Conservation (phyloP, 2,888 invertebrate species). For the Harpalus rubripes region DNA sequence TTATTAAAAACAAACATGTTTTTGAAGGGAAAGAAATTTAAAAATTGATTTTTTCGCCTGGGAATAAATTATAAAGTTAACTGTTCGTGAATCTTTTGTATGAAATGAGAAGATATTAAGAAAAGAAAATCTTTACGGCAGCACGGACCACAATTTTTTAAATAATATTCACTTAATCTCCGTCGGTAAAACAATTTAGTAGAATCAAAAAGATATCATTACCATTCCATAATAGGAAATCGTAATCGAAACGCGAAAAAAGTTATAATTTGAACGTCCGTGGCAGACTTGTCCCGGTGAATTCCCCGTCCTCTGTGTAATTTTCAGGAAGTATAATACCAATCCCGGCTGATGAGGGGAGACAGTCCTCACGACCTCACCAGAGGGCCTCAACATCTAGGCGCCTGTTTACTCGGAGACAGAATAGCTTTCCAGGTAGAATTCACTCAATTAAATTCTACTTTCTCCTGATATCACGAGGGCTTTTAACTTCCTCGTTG, state of each 20-base stretch:
- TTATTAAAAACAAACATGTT: constrained; percentile 7
- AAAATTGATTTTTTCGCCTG: background rate
- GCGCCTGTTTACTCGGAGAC: background rate
- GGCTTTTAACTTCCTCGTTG: background rate
- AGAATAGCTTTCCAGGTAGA: background rate
- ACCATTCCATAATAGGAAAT: constrained; percentile 63
- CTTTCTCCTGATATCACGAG: background rate
- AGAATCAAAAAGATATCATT: constrained; percentile 61
- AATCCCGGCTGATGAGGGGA: constrained; percentile 25
- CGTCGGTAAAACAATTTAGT: constrained; percentile 55
- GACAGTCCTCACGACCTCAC: background rate
- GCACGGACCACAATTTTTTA: constrained; percentile 12
- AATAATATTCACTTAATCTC: constrained; percentile 45
- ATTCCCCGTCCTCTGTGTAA: constrained; percentile 37
- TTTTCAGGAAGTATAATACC: constrained; percentile 56
- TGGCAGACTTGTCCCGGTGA: constrained; percentile 18
- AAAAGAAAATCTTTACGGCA: background rate
- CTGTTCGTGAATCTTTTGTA: constrained; percentile 2
- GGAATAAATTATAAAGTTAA: background rate
- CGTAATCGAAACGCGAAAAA: constrained; percentile 66
- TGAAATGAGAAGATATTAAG: background rate
- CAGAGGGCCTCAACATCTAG: constrained; percentile 5
- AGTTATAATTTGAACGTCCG: constrained; percentile 65
- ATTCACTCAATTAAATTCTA: background rate
- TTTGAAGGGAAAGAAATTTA: constrained; percentile 2